These are phyloP conservation scores for Neolamprologus kungweensis DNA, from an alignment of 2,113 vertebrate species.

Conservation along the genomic window DNA sequence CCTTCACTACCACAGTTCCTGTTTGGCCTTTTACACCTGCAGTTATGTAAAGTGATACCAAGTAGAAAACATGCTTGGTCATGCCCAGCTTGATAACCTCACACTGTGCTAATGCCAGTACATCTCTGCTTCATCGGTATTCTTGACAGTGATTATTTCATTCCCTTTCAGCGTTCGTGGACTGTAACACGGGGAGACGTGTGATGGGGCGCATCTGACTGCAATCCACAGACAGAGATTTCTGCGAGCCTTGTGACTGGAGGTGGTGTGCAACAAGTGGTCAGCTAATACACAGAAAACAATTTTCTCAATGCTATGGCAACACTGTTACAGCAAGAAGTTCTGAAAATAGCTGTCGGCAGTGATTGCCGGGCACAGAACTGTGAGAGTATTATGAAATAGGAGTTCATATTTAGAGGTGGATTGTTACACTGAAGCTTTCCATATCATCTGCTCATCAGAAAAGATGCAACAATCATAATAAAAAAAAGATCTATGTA, in stretches of 20 bases:
- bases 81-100: conserved; percentile 19
- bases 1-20: conserved; percentile 1
- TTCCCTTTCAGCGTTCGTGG: not conserved
- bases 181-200: not conserved
- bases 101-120: not conserved
- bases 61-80: conserved; percentile 22
- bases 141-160: not conserved
- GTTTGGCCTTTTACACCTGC: conserved; percentile 25
- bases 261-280: not conserved
- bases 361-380: not conserved
- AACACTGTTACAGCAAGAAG: not conserved
- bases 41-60: conserved; percentile 21
- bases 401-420: not conserved
- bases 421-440: not conserved
- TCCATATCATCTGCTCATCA: not conserved
- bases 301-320: not conserved
- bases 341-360: not conserved
- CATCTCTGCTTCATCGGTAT: not conserved
- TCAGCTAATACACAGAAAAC: not conserved
- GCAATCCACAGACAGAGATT: not conserved
- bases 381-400: not conserved
- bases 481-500: not conserved
- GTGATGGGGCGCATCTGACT: not conserved
- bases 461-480: not conserved
- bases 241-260: not conserved